phyloP scores from a whole-genome alignment of 2,888 invertebrate genomes.

The Drosophila testacea region DNA sequence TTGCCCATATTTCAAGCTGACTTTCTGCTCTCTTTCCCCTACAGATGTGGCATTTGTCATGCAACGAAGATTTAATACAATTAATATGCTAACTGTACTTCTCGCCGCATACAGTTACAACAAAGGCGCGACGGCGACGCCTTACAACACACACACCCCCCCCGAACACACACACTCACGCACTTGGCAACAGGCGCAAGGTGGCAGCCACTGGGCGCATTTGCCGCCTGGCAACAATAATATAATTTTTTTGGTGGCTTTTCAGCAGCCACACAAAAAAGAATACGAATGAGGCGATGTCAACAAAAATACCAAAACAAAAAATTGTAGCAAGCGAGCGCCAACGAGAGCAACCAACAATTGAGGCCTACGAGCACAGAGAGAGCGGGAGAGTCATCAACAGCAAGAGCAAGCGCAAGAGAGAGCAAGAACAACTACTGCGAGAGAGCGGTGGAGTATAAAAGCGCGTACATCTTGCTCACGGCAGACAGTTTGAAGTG shows the following conservation, averaged over 20 bases:
- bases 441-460: slow-evolving; percentile 61
- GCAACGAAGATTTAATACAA: slow-evolving; percentile 75
- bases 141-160: slow-evolving; percentile 13
- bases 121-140: slow-evolving; percentile 59
- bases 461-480: slow-evolving; percentile 45
- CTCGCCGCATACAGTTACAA: slow-evolving; percentile 67
- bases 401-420: slow-evolving; percentile 24
- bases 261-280: slow-evolving; percentile 22
- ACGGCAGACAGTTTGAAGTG: slow-evolving; percentile 60
- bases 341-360: slow-evolving; percentile 21
- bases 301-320: slow-evolving; percentile 84
- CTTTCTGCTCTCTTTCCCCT: slow-evolving; percentile 13
- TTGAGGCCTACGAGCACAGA: slow-evolving; percentile 8
- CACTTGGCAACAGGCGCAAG: slow-evolving; percentile 73
- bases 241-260: slow-evolving; percentile 43
- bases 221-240: slow-evolving; percentile 46
- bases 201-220: slow-evolving; percentile 47
- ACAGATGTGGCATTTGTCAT: slow-evolving; percentile 51
- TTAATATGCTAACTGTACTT: slow-evolving; percentile 81
- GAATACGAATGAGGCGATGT: slow-evolving; percentile 83
- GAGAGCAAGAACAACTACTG: slow-evolving; percentile 20
- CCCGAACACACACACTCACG: slow-evolving; percentile 5
- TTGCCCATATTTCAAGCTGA: slow-evolving; percentile 59
- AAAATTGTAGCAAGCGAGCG: slow-evolving; percentile 47
- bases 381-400: slow-evolving; percentile 19